These are phyloP conservation scores for Astyanax mexicanus DNA, from an alignment of 2,797 vertebrate genomes.

Conservation along the genomic window DNA sequence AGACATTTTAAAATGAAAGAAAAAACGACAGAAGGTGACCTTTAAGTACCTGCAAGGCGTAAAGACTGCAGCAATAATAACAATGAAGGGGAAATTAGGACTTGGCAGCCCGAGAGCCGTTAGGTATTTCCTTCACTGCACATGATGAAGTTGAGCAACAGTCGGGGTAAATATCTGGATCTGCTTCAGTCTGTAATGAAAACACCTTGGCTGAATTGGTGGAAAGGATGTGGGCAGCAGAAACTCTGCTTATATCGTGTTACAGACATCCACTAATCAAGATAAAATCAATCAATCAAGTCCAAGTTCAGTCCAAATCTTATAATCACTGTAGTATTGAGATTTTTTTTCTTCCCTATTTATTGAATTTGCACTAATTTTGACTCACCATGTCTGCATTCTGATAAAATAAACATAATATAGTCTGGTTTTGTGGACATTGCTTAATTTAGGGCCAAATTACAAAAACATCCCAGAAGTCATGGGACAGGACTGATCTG, in stretches of 20 bases:
- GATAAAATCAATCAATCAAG: no score
- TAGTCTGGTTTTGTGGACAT: no score
- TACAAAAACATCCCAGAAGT: no score
- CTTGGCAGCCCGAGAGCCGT: conserved; percentile 56
- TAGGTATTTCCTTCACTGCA: conserved; percentile 71
- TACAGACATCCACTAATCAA: not conserved
- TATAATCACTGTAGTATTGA: no score
- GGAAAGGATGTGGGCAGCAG: conserved; percentile 36
- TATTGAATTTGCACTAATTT: no score
- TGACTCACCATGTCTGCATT: no score
- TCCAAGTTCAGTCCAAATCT: not conserved
- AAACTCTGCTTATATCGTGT: not conserved
- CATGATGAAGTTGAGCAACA: conserved; percentile 57
- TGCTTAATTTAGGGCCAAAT: no score
- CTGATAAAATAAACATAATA: no score
- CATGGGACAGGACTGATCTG: no score
- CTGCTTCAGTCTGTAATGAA: not conserved
- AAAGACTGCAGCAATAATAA: conserved; percentile 12
- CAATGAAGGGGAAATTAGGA: conserved; percentile 54
- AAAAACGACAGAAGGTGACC: no score
- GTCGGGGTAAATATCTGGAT: not conserved
- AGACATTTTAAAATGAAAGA: no score
- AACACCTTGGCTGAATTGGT: conserved; percentile 36
- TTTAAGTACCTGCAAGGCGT: not conserved
- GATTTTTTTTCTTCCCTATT: no score